Percentiles rank a stretch among this genome's conserved stretches.
Evolutionary conservation across 2,113 vertebrate genomes (phyloP).

Genomic region (Brachionichthys hirsutus): DNA sequence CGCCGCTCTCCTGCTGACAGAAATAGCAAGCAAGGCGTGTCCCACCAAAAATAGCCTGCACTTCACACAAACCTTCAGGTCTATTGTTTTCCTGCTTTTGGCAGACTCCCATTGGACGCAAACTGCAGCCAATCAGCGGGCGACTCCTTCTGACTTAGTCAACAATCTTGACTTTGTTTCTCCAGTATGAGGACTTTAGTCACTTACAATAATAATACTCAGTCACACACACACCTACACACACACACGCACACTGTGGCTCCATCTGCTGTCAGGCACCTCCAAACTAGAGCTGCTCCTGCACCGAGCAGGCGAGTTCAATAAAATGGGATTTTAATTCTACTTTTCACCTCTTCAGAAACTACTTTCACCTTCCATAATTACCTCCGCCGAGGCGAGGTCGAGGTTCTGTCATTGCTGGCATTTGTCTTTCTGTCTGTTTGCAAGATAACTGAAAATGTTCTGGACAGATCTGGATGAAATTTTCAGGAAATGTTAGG

Average conservation of each 20-base stretch:
- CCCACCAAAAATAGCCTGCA: conserved; percentile 78
- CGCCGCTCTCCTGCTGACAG: conserved; percentile 64
- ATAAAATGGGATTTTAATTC: too few species aligned
- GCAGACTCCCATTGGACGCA: conserved; percentile 44
- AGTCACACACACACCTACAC: background rate
- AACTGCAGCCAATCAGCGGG: conserved; percentile 50
- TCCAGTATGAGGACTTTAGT: background rate
- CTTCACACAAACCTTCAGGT: conserved; percentile 62
- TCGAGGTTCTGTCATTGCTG: too few species aligned
- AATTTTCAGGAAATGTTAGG: too few species aligned
- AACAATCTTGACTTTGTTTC: conserved; percentile 20
- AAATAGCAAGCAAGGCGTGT: conserved; percentile 79
- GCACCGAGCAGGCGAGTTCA: too few species aligned
- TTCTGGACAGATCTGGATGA: too few species aligned
- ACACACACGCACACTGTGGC: conserved; percentile 40
- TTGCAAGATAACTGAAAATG: too few species aligned
- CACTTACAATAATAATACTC: conserved; percentile 8
- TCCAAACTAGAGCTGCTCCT: background rate
- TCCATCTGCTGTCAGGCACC: conserved; percentile 61
- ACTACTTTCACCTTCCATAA: too few species aligned
- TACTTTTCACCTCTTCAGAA: too few species aligned
- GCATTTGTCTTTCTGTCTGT: too few species aligned
- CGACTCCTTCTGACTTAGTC: conserved; percentile 12
- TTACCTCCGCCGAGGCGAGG: too few species aligned
- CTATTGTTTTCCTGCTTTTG: conserved; percentile 65